Evolutionary conservation across 2,888 invertebrate species (phyloP), one percentile per base, ranked within the genome.

Genomic region (Callosobruchus maculatus): DNA sequence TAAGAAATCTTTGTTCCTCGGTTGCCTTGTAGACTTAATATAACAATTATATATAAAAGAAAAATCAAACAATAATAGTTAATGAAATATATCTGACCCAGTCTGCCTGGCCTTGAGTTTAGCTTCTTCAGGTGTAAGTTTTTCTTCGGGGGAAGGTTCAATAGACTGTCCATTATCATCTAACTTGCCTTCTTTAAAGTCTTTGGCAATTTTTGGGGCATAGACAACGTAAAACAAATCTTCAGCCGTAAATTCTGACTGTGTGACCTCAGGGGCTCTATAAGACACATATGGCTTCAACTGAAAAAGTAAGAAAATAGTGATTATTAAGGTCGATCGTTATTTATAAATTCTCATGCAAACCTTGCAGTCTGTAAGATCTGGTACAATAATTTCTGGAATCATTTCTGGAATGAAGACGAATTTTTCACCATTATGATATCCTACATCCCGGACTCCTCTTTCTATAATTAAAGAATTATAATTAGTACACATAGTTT

Each of bases 251-350:
- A 97, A 96, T 86, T 94, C 93, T 0, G 92, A 90, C 84, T 97
- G 95, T 18, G 89, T 86, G 0, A 97, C 91, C 74, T 95, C 92
- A 2, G 91, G 90, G 0, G 91, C 90, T 86, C 91, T 92, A 86
- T 98, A 99, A 0, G 97, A 95, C 0, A 99, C 98, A 82, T 99
- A 99, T 0, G 99, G 97, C 86, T 96, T 97, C 21, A 99, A 87
- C 87, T 92, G 85, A 72, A 89, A 88, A 26, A 77, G 80, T n/a
- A n/a, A n/a, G n/a, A n/a, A n/a, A n/a, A n/a, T n/a, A n/a, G n/a
- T n/a, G n/a, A n/a, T n/a, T 13, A 20, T n/a, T 4, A 2, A 71
- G n/a, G 18, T 71, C 2, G 71, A 26, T 2, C n/a, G 31, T 26
- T 22, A 21, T 83, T 86, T 26, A 26, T 26, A 7, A 26, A 26